Evolutionary conservation across 2,888 invertebrate species (phyloP).

Genomic region (Limnephilus rhombicus): DNA sequence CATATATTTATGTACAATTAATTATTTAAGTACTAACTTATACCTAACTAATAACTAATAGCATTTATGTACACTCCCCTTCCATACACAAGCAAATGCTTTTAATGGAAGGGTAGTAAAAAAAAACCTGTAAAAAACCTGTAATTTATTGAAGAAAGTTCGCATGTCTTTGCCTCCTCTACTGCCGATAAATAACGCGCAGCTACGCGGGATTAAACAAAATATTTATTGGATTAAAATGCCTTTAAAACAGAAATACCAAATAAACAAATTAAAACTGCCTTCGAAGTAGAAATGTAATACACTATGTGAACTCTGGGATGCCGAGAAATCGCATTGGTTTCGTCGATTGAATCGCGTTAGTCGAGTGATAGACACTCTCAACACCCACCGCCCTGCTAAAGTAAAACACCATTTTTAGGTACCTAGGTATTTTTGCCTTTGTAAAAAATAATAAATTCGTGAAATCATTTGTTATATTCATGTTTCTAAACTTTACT

Average conservation of each 20-base stretch:
- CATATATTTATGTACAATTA: too few species aligned
- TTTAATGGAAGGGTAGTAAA: too few species aligned
- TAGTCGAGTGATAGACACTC: background rate
- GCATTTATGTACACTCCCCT: too few species aligned
- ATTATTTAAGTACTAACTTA: too few species aligned
- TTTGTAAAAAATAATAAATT: too few species aligned
- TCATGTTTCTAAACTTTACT: background rate
- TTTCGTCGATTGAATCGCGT: background rate
- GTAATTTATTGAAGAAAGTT: slow-evolving; percentile 29
- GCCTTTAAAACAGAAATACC: background rate
- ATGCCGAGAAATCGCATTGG: background rate
- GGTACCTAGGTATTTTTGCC: too few species aligned
- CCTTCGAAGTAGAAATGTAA: background rate
- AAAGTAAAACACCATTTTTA: too few species aligned
- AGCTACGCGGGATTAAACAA: background rate
- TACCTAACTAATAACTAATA: too few species aligned
- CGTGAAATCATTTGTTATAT: background rate
- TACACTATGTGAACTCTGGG: background rate
- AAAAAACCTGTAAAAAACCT: too few species aligned
- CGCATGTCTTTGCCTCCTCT: background rate
- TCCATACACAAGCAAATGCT: too few species aligned
- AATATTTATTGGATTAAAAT: background rate
- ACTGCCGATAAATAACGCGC: slow-evolving; percentile 25
- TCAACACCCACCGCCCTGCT: background rate
- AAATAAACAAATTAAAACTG: background rate